Conservation (phyloP, 2,797 vertebrate genomes). For the Pangasius krempfi region DNA sequence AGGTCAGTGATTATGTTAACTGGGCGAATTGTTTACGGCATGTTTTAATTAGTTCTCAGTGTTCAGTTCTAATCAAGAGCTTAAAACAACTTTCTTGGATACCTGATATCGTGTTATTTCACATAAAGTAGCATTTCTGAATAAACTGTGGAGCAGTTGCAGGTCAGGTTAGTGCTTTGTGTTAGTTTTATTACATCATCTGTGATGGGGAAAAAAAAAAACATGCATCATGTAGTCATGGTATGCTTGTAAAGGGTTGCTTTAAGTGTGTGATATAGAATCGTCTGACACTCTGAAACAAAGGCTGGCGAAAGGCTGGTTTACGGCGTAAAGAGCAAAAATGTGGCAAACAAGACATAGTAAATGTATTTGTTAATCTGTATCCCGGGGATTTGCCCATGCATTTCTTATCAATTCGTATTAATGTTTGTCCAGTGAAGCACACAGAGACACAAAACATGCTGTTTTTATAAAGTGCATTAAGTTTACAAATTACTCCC, state of each 20-base stretch:
- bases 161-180: background rate
- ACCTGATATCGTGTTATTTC: background rate
- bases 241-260: slow-evolving; percentile 2
- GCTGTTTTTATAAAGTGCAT: slow-evolving; percentile 56
- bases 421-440: slow-evolving; percentile 45
- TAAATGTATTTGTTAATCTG: slow-evolving; percentile 37
- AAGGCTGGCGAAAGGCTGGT: background rate
- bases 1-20: slow-evolving; percentile 76
- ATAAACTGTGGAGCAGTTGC: background rate
- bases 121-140: background rate
- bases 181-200: background rate
- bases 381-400: slow-evolving; percentile 3
- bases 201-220: background rate
- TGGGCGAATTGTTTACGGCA: slow-evolving; percentile 62
- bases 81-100: slow-evolving; percentile 44
- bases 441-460: slow-evolving; percentile 38
- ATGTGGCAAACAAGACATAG: slow-evolving; percentile 20
- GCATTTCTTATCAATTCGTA: slow-evolving; percentile 20
- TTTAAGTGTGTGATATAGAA: slow-evolving; percentile 8
- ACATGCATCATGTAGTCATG: background rate
- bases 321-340: background rate
- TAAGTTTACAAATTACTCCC: slow-evolving; percentile 58
- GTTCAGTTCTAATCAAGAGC: slow-evolving; percentile 55
- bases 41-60: slow-evolving; percentile 62
- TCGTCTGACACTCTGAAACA: background rate